Percentiles rank a stretch among this genome's conserved stretches.
Evolutionary conservation across 2,888 invertebrate species (phyloP).

Genomic region (Diaprepes abbreviatus): DNA sequence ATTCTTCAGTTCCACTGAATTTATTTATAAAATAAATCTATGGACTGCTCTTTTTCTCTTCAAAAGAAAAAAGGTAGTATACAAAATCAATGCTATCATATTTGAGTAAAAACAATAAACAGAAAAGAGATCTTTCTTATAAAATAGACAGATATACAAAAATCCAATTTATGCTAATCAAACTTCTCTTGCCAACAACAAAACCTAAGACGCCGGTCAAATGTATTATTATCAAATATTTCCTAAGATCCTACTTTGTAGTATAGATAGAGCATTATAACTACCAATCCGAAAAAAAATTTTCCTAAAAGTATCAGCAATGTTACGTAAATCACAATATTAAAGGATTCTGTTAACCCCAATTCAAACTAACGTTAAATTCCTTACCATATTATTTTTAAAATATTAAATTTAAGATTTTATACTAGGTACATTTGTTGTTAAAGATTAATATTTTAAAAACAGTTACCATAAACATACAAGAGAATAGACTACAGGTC

Average conservation of each 20-base stretch:
- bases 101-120: slow-evolving; percentile 21
- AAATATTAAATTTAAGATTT: neutral
- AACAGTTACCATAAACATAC: too few relatives aligned
- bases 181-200: slow-evolving; percentile 37
- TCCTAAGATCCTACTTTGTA: too few relatives aligned
- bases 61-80: too few relatives aligned
- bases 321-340: neutral
- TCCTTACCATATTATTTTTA: neutral
- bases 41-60: too few relatives aligned
- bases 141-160: slow-evolving; percentile 43
- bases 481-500: too few relatives aligned
- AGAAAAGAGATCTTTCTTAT: slow-evolving; percentile 13
- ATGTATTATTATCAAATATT: slow-evolving; percentile 6
- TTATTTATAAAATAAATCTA: too few relatives aligned
- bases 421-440: too few relatives aligned
- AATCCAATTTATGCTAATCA: slow-evolving; percentile 41
- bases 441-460: slow-evolving; percentile 13
- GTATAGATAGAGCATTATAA: slow-evolving; percentile 15
- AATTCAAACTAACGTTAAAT: neutral
- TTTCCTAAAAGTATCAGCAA: slow-evolving; percentile 7
- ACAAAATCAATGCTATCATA: too few relatives aligned
- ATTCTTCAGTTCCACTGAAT: too few relatives aligned
- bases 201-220: slow-evolving; percentile 45
- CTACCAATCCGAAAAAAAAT: slow-evolving; percentile 30
- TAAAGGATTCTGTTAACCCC: neutral